Evolutionary conservation across 2,113 vertebrate genomes (phyloP), one percentile per base, ranked within the genome.

Genomic region (Arenaria interpres): DNA sequence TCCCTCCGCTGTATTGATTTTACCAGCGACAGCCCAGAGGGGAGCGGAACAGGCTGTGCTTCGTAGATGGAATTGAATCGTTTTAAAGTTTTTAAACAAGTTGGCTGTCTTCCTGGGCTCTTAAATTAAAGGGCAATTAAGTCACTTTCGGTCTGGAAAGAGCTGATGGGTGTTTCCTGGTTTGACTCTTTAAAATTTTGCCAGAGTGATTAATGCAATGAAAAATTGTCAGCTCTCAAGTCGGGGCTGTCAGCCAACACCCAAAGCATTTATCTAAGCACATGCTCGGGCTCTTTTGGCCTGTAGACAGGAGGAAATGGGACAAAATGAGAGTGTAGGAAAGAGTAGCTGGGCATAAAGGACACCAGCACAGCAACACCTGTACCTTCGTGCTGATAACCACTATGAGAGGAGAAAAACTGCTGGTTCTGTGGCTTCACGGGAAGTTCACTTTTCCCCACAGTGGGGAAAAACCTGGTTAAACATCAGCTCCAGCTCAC

Each of bases 81-180:
- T 74, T 84, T 39, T 18, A 76, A 95, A 90, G 63, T 75, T 94
- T 92, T 88, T 43, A 86, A 93, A 82, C 11, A 76, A 45, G 21
- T 2, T 94, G 88, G 93, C 93, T 71, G 35, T 41, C 75, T 77
- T 95, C 93, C 90, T 84, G 82, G 72, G 4, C 67, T 88, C 74
- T 89, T 79, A 93, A 96, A 96, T 94, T 96, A 96, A 97, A 95
- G 46, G 80, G 59, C 59, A 94, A 80, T 96, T 96, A 97, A 96
- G 78, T 80, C 78, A 83, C 74, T 95, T 90, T 39, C 41, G 43
- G 81, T 54, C 59, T 71, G 78, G 74, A 93, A 94, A 87, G 75
- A 92, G 81, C 77, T 74, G 53, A 80, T 59, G 63, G 84, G 71
- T 35, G 50, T 85, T 95, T 92, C 74, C 89, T 88, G 89, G 45